These are phyloP conservation scores for Epinotia demarniana DNA, from an alignment of 2,888 invertebrate species.

Conservation along the genomic window DNA sequence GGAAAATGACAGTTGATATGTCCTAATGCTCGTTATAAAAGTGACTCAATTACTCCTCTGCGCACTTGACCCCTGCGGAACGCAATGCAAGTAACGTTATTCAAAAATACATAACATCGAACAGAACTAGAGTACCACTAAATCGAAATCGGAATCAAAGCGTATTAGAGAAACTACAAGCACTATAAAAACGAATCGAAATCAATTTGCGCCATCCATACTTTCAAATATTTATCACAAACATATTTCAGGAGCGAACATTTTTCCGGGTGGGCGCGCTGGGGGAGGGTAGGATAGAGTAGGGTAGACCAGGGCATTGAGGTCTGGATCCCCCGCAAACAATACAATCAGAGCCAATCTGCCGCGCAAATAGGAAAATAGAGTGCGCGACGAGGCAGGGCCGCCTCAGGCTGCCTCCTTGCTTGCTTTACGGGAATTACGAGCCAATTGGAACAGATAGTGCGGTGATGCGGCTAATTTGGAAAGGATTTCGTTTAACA, in stretches of 20 bases:
- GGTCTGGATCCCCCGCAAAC: conserved; percentile 67
- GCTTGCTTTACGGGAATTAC: conserved; percentile 40
- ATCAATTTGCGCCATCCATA: conserved; percentile 70
- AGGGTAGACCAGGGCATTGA: conserved; percentile 47
- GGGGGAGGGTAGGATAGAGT: conserved; percentile 46
- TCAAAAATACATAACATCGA: neutral
- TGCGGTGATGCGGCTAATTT: conserved; percentile 29
- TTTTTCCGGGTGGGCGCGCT: conserved; percentile 75
- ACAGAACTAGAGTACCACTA: conserved; percentile 1
- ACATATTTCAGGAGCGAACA: conserved; percentile 71
- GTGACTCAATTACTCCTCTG: no score
- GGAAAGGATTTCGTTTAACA: conserved; percentile 31
- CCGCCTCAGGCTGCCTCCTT: conserved; percentile 62
- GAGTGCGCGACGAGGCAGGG: conserved; percentile 78
- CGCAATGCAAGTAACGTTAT: neutral
- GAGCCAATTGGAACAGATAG: conserved; percentile 34
- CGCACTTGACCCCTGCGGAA: neutral
- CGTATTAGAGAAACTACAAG: neutral
- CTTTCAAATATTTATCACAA: conserved; percentile 77
- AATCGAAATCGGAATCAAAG: neutral
- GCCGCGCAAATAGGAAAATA: conserved; percentile 84
- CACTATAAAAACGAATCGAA: conserved; percentile 46
- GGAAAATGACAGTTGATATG: no score
- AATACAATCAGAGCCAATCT: conserved; percentile 85
- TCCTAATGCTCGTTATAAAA: no score